Evolutionary conservation across 2,113 vertebrate species (phyloP).

Genomic region (Colossoma macropomum): DNA sequence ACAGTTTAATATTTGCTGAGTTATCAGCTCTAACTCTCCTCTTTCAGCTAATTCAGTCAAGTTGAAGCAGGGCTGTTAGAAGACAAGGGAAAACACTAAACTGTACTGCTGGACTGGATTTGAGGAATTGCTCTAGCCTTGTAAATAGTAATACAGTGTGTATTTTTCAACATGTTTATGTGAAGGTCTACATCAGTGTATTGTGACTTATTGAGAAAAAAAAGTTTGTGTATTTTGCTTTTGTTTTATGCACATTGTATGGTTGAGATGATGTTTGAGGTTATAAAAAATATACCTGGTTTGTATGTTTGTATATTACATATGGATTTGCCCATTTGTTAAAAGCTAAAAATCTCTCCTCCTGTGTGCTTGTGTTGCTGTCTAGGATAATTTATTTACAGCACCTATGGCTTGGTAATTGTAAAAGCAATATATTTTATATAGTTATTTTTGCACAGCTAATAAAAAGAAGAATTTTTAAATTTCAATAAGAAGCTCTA

Average conservation of each 20-base stretch:
- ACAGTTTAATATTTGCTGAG: slow-evolving; percentile 23
- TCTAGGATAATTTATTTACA: slow-evolving; percentile 94
- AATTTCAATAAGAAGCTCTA: slow-evolving; percentile 64
- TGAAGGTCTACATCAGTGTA: slow-evolving; percentile 75
- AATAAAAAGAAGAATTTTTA: slow-evolving; percentile 74
- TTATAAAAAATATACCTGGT: slow-evolving; percentile 70
- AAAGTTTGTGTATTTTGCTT: slow-evolving; percentile 69
- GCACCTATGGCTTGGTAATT: slow-evolving; percentile 84
- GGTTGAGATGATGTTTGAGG: slow-evolving; percentile 72
- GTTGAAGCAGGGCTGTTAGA: slow-evolving; percentile 7
- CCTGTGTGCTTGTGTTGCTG: slow-evolving; percentile 81
- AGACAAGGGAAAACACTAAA: slow-evolving; percentile 13
- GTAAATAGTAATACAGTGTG: slow-evolving; percentile 73
- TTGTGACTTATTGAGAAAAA: slow-evolving; percentile 66
- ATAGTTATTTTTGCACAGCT: slow-evolving; percentile 98
- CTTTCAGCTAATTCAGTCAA: slow-evolving; percentile 1
- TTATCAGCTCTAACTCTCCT: neutral
- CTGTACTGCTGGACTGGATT: neutral
- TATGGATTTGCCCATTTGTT: slow-evolving; percentile 74
- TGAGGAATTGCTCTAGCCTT: slow-evolving; percentile 67
- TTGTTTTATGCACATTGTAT: slow-evolving; percentile 73
- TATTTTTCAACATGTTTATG: slow-evolving; percentile 67
- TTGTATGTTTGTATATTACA: slow-evolving; percentile 82
- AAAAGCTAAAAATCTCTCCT: slow-evolving; percentile 65
- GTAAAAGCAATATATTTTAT: slow-evolving; percentile 90